A percentile compares a stretch with the other conserved stretches of the same genome.
phyloP scores from a whole-genome alignment of 2,797 vertebrate genomes.

The Syngnathus acus region DNA sequence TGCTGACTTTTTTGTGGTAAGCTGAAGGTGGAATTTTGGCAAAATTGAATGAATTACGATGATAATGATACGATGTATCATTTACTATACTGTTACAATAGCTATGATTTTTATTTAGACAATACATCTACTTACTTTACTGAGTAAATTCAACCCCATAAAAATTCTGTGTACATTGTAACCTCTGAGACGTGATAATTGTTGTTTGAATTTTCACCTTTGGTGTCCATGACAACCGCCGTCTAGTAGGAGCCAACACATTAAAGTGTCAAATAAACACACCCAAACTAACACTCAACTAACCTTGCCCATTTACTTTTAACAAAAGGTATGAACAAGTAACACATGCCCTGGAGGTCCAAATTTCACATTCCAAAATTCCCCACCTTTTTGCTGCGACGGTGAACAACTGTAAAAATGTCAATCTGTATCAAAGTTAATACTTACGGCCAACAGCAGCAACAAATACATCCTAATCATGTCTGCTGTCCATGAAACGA shows the following conservation, averaged over 20 bases:
- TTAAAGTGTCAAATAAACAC: background rate
- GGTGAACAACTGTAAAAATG: background rate
- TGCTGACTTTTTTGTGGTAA: background rate
- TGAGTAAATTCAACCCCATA: no score
- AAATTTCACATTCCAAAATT: slow-evolving; percentile 2
- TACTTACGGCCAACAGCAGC: slow-evolving; percentile 7
- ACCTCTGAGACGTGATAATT: background rate
- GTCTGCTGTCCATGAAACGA: slow-evolving; percentile 2
- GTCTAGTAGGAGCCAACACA: background rate
- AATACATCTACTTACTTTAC: no score
- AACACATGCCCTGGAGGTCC: background rate
- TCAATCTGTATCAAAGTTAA: background rate
- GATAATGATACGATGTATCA: no score
- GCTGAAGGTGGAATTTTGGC: no score
- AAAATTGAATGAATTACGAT: no score
- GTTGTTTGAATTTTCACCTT: background rate
- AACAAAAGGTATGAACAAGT: background rate
- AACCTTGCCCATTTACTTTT: background rate
- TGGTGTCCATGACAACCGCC: background rate
- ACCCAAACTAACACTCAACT: background rate
- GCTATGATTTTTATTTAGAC: no score
- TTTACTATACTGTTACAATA: no score
- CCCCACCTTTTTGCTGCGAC: background rate
- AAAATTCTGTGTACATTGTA: background rate
- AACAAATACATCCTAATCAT: slow-evolving; percentile 1